A percentile compares a stretch with the other conserved stretches of the same genome.
phyloP scores from a whole-genome alignment of 2,113 vertebrate species.

The Peromyscus maniculatus region DNA sequence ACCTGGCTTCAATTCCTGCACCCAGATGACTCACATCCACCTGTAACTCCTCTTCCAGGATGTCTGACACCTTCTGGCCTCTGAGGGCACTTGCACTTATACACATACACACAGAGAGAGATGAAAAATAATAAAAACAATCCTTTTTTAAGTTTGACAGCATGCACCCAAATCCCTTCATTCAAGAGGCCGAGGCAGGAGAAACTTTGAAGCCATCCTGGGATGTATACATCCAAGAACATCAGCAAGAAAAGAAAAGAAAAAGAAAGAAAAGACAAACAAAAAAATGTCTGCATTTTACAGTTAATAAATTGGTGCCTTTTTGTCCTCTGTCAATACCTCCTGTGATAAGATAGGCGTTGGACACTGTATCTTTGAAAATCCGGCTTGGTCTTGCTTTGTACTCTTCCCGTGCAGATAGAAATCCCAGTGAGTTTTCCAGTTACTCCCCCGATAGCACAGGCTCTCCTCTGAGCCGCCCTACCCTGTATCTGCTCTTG shows the following conservation, averaged over 20 bases:
- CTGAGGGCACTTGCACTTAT: background rate
- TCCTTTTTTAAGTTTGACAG: no score
- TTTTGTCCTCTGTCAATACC: background rate
- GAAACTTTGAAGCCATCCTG: background rate
- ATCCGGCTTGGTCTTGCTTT: slow-evolving; percentile 45
- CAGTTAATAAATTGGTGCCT: background rate
- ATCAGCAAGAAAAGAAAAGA: background rate
- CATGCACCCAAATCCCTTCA: background rate
- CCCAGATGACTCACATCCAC: no score
- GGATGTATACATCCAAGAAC: background rate
- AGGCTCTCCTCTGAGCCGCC: slow-evolving; percentile 25
- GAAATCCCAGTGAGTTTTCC: slow-evolving; percentile 12
- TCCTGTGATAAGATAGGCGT: slow-evolving; percentile 46
- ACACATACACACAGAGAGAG: background rate
- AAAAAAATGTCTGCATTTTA: background rate
- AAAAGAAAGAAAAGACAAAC: background rate
- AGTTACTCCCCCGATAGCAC: slow-evolving; percentile 40
- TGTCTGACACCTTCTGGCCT: background rate
- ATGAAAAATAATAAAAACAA: background rate
- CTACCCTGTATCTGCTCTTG: slow-evolving; percentile 61
- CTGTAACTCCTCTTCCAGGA: background rate
- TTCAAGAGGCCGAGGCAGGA: background rate
- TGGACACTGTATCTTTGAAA: background rate
- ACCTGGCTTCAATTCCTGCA: background rate
- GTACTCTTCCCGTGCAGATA: slow-evolving; percentile 47